Evolutionary conservation across 1,140 invertebrate species (phyloP), one percentile per base, ranked within the genome.

Genomic region (Subanguina moxae): DNA sequence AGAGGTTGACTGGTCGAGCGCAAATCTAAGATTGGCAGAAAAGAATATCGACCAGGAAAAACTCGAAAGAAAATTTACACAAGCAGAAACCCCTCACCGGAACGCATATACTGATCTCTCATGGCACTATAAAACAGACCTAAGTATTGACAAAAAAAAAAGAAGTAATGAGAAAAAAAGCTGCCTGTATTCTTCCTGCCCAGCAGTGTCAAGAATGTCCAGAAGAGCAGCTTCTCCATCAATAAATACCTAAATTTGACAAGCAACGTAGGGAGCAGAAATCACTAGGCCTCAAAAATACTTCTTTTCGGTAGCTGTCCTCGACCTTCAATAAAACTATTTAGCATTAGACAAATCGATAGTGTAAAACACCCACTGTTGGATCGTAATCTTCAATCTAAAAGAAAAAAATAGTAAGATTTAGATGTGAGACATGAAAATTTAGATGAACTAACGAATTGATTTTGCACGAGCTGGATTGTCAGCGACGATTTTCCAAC

Each of bases 401-500:
- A 13, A 45, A 45, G n/a, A n/a, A n/a, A n/a, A n/a, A n/a, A n/a
- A n/a, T n/a, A n/a, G n/a, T n/a, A n/a, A n/a, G n/a, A n/a, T 45
- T n/a, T n/a, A n/a, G n/a, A n/a, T n/a, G n/a, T 13, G n/a, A 13
- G 11, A 45, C 43, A 45, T n/a, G n/a, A 45, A 45, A 13, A 13
- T 45, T 13, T 13, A 45, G n/a, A n/a, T 13, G n/a, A 45, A 45
- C 43, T 45, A 13, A 45, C 94, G 88, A 98, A 99, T 87, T 97
- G 93, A 87, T 97, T 97, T 85, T 98, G 95, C 82, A 99, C 97
- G 64, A 98, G 87, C 85, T 98, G 95, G 85, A 99, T 98, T 71
- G 95, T 98, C 75, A 99, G 88, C 61, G 95, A 95, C 84, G 94
- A 97, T 88, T 98, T 98, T 74, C 95, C 95, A 82, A 98, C 95